Evolutionary conservation across 2,888 invertebrate species (phyloP).

Genomic region (Ganaspis brasiliensis): DNA sequence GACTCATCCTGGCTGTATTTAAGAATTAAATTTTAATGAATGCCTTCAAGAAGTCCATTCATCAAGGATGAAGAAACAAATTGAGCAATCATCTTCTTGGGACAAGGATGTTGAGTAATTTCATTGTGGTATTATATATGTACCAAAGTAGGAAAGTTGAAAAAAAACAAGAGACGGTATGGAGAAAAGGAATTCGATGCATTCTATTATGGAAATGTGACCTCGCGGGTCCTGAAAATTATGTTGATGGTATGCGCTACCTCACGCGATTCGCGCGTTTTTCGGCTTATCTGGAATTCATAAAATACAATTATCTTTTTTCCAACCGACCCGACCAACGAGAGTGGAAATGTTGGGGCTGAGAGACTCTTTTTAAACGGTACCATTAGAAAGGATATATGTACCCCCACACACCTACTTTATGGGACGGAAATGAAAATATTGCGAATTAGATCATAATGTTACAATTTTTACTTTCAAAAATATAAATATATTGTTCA

Average conservation of each 20-base stretch:
- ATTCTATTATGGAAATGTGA: constrained; percentile 76
- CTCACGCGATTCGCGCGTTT: constrained; percentile 61
- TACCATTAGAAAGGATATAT: constrained; percentile 29
- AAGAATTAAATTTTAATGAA: constrained; percentile 18
- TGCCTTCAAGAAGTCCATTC: constrained; percentile 22
- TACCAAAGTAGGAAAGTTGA: constrained; percentile 45
- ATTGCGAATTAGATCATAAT: constrained; percentile 7
- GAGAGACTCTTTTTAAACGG: constrained; percentile 27
- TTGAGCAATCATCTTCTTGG: constrained; percentile 9
- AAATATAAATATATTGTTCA: background rate
- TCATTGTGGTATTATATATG: constrained; percentile 19
- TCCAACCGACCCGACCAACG: constrained; percentile 37
- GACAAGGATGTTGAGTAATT: background rate
- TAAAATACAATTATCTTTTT: constrained; percentile 73
- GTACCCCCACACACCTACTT: constrained; percentile 23
- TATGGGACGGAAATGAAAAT: constrained; percentile 42
- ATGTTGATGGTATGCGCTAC: constrained; percentile 76
- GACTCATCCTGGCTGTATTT: constrained; percentile 6
- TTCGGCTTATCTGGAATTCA: constrained; percentile 72
- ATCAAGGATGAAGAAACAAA: constrained; percentile 14
- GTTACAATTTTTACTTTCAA: background rate
- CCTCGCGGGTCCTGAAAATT: constrained; percentile 75
- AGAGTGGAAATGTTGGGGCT: constrained; percentile 32
- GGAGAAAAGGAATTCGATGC: constrained; percentile 69
- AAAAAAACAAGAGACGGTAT: constrained; percentile 47